Percentiles rank a stretch among this genome's conserved stretches.
Conservation (phyloP, 2,113 vertebrate species). For the Theristicus caerulescens region DNA sequence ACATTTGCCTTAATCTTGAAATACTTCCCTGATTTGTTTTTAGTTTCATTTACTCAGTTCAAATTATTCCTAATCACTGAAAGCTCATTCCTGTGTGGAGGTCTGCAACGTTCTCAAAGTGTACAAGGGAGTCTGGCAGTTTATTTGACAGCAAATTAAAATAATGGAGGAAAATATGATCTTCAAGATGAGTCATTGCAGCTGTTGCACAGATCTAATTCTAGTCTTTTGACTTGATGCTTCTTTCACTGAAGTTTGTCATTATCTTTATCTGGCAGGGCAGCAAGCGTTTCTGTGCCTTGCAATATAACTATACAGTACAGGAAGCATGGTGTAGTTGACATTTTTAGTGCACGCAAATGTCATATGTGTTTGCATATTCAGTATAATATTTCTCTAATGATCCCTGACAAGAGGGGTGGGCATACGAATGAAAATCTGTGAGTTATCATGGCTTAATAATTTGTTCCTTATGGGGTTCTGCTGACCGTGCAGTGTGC, state of each 20-base stretch:
- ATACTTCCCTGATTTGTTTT: conserved; percentile 20
- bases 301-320: not conserved
- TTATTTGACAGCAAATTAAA: conserved; percentile 55
- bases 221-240: not conserved
- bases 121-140: not conserved
- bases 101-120: not conserved
- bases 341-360: not conserved
- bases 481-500: not conserved
- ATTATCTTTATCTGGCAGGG: not conserved
- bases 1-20: conserved; percentile 48
- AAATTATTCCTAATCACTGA: conserved; percentile 30
- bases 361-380: not conserved
- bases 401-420: not conserved
- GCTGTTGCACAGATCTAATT: conserved; percentile 26
- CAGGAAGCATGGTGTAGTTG: not conserved
- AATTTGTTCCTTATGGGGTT: not conserved
- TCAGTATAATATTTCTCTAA: not conserved
- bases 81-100: not conserved
- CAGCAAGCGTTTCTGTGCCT: not conserved
- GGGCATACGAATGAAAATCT: not conserved
- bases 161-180: conserved; percentile 22
- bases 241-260: not conserved
- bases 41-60: not conserved
- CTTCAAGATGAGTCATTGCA: conserved; percentile 21
- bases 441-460: not conserved